Evolutionary conservation across 53 echinoderm and acorn worm genomes (phyloP).

Genomic region (Astropecten irregularis): DNA sequence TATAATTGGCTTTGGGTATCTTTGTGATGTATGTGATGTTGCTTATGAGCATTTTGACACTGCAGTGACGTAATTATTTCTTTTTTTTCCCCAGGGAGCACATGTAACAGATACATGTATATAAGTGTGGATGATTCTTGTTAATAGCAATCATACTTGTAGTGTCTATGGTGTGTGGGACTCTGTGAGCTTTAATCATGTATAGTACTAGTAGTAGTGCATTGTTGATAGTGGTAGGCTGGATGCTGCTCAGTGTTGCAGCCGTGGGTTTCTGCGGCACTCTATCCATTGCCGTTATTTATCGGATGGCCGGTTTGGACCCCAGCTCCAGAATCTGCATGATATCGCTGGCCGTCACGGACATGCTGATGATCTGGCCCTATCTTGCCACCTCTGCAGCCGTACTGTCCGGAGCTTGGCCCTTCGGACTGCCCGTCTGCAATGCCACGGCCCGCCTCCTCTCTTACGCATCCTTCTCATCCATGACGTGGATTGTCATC

Average conservation of each 20-base stretch:
- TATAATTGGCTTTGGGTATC: too few species aligned
- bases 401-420: background rate
- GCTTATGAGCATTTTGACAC: too few species aligned
- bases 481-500: background rate
- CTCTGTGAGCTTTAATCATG: too few species aligned
- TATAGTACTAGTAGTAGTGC: too few species aligned
- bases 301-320: background rate
- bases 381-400: background rate
- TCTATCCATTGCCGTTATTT: background rate
- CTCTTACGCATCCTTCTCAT: background rate
- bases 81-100: too few species aligned
- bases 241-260: background rate
- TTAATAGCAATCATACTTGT: too few species aligned
- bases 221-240: too few species aligned
- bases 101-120: too few species aligned
- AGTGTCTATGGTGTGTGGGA: too few species aligned
- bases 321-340: background rate
- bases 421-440: background rate
- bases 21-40: too few species aligned
- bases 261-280: background rate
- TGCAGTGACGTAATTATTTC: too few species aligned
- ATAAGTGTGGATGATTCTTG: too few species aligned
- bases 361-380: background rate
- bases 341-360: background rate
- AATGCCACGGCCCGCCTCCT: background rate